phyloP scores from a whole-genome alignment of 2,888 invertebrate species.

The Sycophila texana region DNA sequence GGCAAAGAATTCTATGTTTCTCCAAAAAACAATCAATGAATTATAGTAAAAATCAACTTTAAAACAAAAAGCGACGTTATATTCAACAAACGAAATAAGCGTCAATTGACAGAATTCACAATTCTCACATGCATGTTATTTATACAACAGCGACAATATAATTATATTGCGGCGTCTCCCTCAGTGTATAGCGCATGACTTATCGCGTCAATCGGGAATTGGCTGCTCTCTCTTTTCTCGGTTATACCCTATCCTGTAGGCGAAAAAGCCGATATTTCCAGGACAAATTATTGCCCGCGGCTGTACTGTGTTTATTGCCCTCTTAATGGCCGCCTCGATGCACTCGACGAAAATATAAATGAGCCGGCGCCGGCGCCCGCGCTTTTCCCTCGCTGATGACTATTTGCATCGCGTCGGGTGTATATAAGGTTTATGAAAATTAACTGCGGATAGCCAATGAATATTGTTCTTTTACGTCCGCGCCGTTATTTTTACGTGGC shows the following conservation, averaged over 20 bases:
- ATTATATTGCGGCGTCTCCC: slow-evolving; percentile 13
- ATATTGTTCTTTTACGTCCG: not conserved
- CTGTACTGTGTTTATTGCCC: slow-evolving; percentile 37
- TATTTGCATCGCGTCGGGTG: not conserved
- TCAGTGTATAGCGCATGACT: slow-evolving; percentile 7
- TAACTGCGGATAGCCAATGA: slow-evolving; percentile 10
- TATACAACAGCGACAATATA: slow-evolving; percentile 14
- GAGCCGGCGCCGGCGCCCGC: slow-evolving; percentile 6
- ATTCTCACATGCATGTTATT: too few relatives aligned
- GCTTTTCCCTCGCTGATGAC: not conserved
- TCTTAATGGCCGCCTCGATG: slow-evolving; percentile 38
- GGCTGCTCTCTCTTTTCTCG: slow-evolving; percentile 5
- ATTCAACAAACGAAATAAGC: not conserved
- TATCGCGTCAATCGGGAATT: slow-evolving; percentile 43
- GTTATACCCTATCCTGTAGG: not conserved
- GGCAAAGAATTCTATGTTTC: too few relatives aligned
- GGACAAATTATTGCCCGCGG: slow-evolving; percentile 36
- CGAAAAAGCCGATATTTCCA: slow-evolving; percentile 40
- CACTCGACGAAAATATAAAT: slow-evolving; percentile 40
- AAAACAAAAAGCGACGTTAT: too few relatives aligned
- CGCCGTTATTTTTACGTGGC: not conserved
- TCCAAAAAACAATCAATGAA: too few relatives aligned
- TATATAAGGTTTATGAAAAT: slow-evolving; percentile 23
- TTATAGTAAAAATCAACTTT: too few relatives aligned
- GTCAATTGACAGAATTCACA: slow-evolving; percentile 16